These are phyloP conservation scores for Hystrix brachyura DNA, from an alignment of 2,113 vertebrate species.

Conservation along the genomic window DNA sequence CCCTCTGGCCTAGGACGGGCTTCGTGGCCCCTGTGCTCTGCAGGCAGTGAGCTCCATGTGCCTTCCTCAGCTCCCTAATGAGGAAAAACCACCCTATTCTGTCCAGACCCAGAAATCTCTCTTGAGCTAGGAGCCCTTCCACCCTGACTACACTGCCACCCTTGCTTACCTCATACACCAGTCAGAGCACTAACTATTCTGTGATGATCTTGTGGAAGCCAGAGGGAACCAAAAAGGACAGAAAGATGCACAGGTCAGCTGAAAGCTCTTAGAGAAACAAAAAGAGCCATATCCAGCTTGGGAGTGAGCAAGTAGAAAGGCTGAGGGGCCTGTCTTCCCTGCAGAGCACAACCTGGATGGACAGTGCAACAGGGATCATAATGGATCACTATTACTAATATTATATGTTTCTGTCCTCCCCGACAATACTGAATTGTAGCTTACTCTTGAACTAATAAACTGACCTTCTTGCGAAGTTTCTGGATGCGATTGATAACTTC, in stretches of 20 bases:
- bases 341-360: background rate
- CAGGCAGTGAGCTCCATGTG: background rate
- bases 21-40: background rate
- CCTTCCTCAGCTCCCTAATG: background rate
- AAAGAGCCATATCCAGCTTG: background rate
- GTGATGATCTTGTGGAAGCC: background rate
- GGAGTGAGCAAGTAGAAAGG: background rate
- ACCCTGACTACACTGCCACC: background rate
- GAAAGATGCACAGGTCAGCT: background rate
- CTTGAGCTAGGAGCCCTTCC: background rate
- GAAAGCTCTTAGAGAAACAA: background rate
- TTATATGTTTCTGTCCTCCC: background rate
- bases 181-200: background rate
- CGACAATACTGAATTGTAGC: background rate
- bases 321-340: background rate
- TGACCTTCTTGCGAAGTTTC: constrained; percentile 98
- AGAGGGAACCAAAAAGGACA: background rate
- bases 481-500: constrained; percentile 99
- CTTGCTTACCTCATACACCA: background rate
- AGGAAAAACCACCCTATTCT: background rate
- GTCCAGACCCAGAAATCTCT: background rate
- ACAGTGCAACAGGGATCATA: background rate
- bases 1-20: background rate
- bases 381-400: background rate
- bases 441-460: constrained; percentile 33